Evolutionary conservation across 92 coral and sea anemone species (phyloP).

Genomic region (Phenganax stokvisi): DNA sequence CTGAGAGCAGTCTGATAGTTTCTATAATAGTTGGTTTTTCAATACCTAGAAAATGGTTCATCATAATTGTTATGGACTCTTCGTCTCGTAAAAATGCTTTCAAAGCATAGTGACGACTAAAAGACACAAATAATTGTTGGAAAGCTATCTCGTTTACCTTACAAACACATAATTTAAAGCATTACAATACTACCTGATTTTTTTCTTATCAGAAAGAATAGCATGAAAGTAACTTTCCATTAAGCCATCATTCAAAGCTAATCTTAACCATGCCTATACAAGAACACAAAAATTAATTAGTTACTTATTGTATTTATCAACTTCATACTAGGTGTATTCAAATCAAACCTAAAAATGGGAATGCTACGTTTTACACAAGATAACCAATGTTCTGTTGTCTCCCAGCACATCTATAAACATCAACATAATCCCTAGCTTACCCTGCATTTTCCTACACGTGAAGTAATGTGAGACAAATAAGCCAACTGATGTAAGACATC

Average conservation of each 20-base stretch:
- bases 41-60: constrained; percentile 76
- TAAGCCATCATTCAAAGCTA: constrained; percentile 88
- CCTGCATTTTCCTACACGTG: constrained; percentile 82
- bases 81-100: constrained; percentile 74
- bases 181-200: constrained; percentile 55
- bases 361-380: too few species aligned
- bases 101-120: constrained; percentile 64
- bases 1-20: too few species aligned
- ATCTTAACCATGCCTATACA: constrained; percentile 85
- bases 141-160: not conserved
- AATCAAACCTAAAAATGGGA: too few species aligned
- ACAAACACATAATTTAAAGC: not conserved
- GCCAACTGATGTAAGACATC: constrained; percentile 74
- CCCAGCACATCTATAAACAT: not conserved
- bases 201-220: constrained; percentile 65
- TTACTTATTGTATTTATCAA: not conserved
- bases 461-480: constrained; percentile 82
- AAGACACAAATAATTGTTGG: not conserved
- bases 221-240: constrained; percentile 94
- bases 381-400: too few species aligned
- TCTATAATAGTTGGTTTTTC: too few species aligned
- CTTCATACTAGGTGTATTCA: too few species aligned
- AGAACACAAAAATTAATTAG: not conserved
- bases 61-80: constrained; percentile 83
- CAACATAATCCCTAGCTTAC: constrained; percentile 39